A percentile compares a stretch with the other conserved stretches of the same genome.
phyloP scores from a whole-genome alignment of 2,797 vertebrate species.

The Pangasius macronema region DNA sequence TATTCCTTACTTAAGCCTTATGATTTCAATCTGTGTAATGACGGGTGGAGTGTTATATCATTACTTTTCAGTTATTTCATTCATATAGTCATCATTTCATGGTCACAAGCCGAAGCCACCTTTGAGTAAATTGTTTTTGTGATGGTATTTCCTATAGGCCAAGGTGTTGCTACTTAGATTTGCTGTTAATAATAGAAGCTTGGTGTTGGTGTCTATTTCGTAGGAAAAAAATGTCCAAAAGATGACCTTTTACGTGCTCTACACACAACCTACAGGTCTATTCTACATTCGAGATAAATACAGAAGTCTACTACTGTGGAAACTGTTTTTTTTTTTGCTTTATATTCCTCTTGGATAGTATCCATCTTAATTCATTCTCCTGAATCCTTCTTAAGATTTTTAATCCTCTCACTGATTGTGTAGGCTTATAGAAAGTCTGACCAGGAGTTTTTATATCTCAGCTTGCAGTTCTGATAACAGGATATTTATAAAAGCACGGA shows the following conservation, averaged over 20 bases:
- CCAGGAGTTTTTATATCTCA: conserved; percentile 3
- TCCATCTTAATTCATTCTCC: background rate
- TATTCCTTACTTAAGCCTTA: background rate
- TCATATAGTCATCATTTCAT: background rate
- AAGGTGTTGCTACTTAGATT: too few species aligned
- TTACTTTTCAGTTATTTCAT: background rate
- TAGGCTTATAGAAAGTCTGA: background rate
- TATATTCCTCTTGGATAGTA: background rate
- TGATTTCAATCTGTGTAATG: background rate
- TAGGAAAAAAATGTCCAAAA: background rate
- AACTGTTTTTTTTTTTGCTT: background rate
- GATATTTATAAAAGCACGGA: background rate
- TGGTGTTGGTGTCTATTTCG: background rate
- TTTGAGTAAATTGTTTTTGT: background rate
- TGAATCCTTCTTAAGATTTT: background rate
- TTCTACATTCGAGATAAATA: background rate
- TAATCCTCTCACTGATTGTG: background rate
- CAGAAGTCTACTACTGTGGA: background rate
- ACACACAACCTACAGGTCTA: background rate
- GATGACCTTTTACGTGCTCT: background rate
- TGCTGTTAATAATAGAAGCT: background rate
- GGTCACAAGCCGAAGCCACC: background rate
- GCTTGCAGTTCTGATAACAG: background rate
- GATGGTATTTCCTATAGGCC: background rate
- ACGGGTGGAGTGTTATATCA: background rate